These are phyloP conservation scores for Calephelis nemesis DNA, from an alignment of 1,140 invertebrate species.

Conservation along the genomic window DNA sequence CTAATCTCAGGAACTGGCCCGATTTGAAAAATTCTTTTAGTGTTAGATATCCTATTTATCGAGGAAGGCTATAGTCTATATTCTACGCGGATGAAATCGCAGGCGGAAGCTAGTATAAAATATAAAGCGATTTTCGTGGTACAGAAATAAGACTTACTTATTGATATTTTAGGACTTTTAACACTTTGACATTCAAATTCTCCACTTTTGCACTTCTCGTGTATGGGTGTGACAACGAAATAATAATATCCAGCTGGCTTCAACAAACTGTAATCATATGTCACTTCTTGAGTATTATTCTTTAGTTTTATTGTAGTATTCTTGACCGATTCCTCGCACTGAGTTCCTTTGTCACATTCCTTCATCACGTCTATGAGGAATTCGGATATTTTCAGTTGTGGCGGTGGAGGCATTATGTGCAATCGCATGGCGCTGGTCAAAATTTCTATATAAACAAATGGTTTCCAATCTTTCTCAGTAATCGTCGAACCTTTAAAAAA, in stretches of 20 bases:
- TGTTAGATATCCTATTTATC: no score
- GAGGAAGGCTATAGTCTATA: no score
- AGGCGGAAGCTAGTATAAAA: no score
- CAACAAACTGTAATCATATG: constrained; percentile 51
- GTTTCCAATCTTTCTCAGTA: constrained; percentile 58
- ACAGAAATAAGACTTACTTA: constrained; percentile 39
- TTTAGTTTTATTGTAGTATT: constrained; percentile 36
- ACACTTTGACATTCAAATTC: constrained; percentile 42
- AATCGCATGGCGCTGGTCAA: constrained; percentile 47
- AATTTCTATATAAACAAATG: constrained; percentile 66
- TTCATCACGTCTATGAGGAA: constrained; percentile 57
- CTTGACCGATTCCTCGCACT: constrained; percentile 40
- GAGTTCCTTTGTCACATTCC: constrained; percentile 38
- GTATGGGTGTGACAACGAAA: constrained; percentile 55
- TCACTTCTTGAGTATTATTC: constrained; percentile 49
- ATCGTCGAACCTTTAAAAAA: constrained; percentile 46
- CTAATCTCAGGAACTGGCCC: no score
- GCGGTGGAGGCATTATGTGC: constrained; percentile 60
- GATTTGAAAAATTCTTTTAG: no score
- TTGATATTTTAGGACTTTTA: constrained; percentile 55
- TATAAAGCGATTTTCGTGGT: no score
- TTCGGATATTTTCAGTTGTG: constrained; percentile 44
- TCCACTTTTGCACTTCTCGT: constrained; percentile 40
- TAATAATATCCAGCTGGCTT: constrained; percentile 49
- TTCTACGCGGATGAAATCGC: no score